Base-by-base conservation (phyloP, 2,797 vertebrate genomes). In the Microctenopoma lineatum region DNA sequence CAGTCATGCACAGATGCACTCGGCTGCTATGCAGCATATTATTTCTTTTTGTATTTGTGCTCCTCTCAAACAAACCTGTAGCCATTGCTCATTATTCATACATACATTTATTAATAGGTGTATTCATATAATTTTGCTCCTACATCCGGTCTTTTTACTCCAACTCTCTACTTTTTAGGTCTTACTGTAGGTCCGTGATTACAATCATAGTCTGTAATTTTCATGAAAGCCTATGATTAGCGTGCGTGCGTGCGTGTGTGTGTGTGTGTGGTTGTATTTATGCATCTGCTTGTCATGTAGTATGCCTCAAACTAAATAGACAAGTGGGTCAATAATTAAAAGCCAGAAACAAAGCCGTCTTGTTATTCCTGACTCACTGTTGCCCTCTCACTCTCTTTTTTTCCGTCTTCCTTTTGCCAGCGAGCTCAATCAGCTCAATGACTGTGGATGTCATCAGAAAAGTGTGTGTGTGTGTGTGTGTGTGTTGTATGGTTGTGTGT, bases 141-240 rank as follows among this genome's bases (percentile, higher is more conserved):
- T 42, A 14, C 50, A 29, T 79, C 39, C 39, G 25, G 21, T 51
- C 45, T 81, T 87, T 87, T 70, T 61, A 58, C 59, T 83, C 15
- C 73, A 76, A 81, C 53, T 76, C 69, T 73, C 59, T 11, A 6
- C 64, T 74, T 51, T 63, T 34, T 13, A 79, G 76, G 56, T 63
- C 77, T 68, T 16, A 44, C 15, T 41, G 39, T 56, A 54, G 55
- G 13, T 78, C 78, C 75, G 72, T 80, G 77, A 89, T 89, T 71
- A 70, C 59, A 66, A 73, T 63, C 74, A 69, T 18, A 82, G 73
- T 84, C 89, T 90, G 80, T 90, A 79, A 91, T 91, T 90, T 91
- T 62, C 66, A 60, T 2, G 45, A 57, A 67, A 83, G 77, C 7
- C 86, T 89, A 58, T 91, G 82, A 86, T 91, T 89, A 89, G 71